A percentile compares a stretch with the other conserved stretches of the same genome.
These are phyloP conservation scores for Maylandia zebra DNA, from an alignment of 2,113 vertebrate genomes.

Conservation along the genomic window DNA sequence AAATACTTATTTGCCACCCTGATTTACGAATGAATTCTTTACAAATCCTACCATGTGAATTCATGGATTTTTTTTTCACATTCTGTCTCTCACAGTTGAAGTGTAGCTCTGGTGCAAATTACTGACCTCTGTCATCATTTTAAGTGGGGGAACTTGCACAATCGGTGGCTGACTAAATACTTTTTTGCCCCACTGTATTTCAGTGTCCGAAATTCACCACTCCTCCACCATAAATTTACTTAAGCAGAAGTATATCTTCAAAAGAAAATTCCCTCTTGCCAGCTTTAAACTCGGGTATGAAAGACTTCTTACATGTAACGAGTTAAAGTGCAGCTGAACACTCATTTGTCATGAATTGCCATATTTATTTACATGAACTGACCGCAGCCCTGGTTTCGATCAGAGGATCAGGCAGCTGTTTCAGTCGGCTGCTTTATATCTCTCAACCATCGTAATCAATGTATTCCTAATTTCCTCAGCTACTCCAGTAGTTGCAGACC, in stretches of 20 bases:
- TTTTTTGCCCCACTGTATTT: background rate
- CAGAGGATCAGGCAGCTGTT: background rate
- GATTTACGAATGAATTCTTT: too few relatives aligned
- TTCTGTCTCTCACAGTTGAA: too few relatives aligned
- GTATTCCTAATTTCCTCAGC: background rate
- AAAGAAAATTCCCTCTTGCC: background rate
- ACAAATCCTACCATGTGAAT: too few relatives aligned
- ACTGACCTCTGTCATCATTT: too few relatives aligned
- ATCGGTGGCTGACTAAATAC: too few relatives aligned
- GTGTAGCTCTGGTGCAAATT: too few relatives aligned
- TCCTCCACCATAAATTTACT: background rate
- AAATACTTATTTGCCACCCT: too few relatives aligned
- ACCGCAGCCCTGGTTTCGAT: constrained; percentile 24
- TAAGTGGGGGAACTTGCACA: too few relatives aligned
- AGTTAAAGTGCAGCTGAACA: background rate
- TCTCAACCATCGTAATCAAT: background rate
- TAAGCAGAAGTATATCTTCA: background rate
- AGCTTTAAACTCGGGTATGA: background rate
- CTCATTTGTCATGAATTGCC: background rate
- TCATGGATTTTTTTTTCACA: too few relatives aligned
- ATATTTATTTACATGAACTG: constrained; percentile 2
- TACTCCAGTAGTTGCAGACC: background rate
- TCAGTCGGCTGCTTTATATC: background rate
- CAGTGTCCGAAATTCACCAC: background rate
- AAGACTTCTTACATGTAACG: background rate